phyloP scores from a whole-genome alignment of 2,797 vertebrate species.

The Pelochelys cantorii region DNA sequence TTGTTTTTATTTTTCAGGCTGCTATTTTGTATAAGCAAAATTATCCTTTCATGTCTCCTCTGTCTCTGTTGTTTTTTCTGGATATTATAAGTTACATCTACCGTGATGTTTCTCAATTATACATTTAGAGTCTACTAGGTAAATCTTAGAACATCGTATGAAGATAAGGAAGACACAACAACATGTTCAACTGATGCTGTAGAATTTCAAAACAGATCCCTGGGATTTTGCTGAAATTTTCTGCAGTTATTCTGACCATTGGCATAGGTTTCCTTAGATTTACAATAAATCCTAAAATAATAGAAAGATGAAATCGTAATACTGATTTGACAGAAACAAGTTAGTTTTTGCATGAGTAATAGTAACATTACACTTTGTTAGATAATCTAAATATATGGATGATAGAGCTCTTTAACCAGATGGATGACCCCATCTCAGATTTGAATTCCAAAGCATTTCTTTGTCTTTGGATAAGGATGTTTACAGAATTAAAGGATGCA shows the following conservation, averaged over 20 bases:
- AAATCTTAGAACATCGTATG: conserved; percentile 29
- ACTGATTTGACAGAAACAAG: background rate
- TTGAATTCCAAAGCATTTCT: conserved; percentile 44
- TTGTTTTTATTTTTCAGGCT: conserved; percentile 83
- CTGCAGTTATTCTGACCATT: background rate
- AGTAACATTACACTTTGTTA: background rate
- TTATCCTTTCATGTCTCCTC: conserved; percentile 79
- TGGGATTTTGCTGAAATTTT: conserved; percentile 51
- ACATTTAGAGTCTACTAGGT: conserved; percentile 63
- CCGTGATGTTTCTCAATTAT: conserved; percentile 57
- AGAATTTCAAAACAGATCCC: conserved; percentile 10
- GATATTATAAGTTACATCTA: conserved; percentile 71
- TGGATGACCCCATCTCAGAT: background rate
- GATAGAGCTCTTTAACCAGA: background rate
- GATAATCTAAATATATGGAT: conserved; percentile 21
- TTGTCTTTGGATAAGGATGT: conserved; percentile 10
- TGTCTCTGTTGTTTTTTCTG: conserved; percentile 68
- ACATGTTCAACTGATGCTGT: conserved; percentile 17
- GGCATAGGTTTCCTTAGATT: background rate
- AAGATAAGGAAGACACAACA: conserved; percentile 45
- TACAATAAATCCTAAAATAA: conserved; percentile 11
- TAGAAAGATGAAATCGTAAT: background rate
- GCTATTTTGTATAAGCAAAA: conserved; percentile 85
- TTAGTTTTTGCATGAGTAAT: background rate
- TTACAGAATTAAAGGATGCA: conserved; percentile 53